Evolutionary conservation across 1,140 invertebrate genomes (phyloP).

Genomic region (Nymphalis io): DNA sequence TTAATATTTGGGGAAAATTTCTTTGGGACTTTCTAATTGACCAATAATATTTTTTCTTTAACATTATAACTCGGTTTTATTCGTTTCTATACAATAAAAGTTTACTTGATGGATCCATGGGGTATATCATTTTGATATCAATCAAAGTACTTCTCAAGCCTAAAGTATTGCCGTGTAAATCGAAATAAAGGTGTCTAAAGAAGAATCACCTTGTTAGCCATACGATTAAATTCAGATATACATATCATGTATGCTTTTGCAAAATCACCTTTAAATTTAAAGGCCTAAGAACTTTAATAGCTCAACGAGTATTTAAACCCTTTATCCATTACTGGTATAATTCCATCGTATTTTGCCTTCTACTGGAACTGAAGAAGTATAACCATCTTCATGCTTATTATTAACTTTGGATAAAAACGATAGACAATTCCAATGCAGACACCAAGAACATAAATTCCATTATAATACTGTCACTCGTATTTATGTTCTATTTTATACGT

Average conservation of each 20-base stretch:
- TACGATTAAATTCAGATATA: not conserved
- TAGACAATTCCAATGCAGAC: not conserved
- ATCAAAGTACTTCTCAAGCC: not conserved
- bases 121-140: not conserved
- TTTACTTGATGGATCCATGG: no score
- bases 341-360: not conserved
- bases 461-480: not conserved
- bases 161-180: not conserved
- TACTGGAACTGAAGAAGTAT: conserved; percentile 1
- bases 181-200: conserved; percentile 19
- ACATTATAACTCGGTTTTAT: no score
- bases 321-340: not conserved
- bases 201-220: conserved; percentile 17
- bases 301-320: not conserved
- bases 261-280: not conserved
- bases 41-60: no score
- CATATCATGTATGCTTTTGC: not conserved
- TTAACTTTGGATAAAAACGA: not conserved
- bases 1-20: no score
- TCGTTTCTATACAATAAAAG: no score
- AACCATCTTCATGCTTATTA: conserved; percentile 3
- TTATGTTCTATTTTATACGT: not conserved
- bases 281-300: not conserved
- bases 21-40: no score
- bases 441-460: not conserved